Base-by-base conservation (phyloP, 2,888 invertebrate genomes). In the Rapana venosa region DNA sequence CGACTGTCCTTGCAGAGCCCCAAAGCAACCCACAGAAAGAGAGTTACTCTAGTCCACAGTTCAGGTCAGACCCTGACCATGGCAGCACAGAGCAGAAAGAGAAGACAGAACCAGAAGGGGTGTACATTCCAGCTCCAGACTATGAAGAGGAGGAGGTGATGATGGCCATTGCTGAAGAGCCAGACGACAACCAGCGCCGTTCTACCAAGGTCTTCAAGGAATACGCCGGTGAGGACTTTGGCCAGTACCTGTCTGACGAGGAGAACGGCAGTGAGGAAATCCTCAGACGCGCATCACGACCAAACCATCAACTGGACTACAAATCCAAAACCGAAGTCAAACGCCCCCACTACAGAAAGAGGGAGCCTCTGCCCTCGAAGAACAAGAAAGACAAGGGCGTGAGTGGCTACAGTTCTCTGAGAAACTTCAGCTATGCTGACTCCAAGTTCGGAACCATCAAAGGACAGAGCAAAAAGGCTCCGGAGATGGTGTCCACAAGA, bases 111-210 rank as follows among this genome's bases (percentile, higher is more conserved):
- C 87, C 87, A 6, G 89, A 79, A n/a, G 92, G 91, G 0, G 90
- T 91, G 22, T 90, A 79, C 81, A 91, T 92, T 22, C 92, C 92
- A 22, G 84, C 90, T 0, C 92, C 92, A 35, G 92, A 92, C 88
- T 92, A 92, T 87, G 92, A 92, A 0, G 92, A 92, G 66, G 92
- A 92, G 11, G 92, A 92, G 61, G 79, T 83, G 36, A 92, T 91
- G n/a, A 88, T 92, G 58, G 90, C 90, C 36, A 92, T 92, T 61
- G 84, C 87, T 22, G 91, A 91, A 17, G 92, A 92, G 17, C 32
- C 1, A 22, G 91, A 89, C 35, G 70, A 90, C 0, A 90, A 89
- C n/a, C 36, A 35, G 6, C 61, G 85, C 5, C 87, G 89, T 8
- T 81, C 30, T 32, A 81, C 32, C 20, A 35, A 61, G 47, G 74